Percentiles rank a stretch among this genome's conserved stretches.
Evolutionary conservation across 2,113 vertebrate species (phyloP).

Genomic region (Melanerpes formicivorus): DNA sequence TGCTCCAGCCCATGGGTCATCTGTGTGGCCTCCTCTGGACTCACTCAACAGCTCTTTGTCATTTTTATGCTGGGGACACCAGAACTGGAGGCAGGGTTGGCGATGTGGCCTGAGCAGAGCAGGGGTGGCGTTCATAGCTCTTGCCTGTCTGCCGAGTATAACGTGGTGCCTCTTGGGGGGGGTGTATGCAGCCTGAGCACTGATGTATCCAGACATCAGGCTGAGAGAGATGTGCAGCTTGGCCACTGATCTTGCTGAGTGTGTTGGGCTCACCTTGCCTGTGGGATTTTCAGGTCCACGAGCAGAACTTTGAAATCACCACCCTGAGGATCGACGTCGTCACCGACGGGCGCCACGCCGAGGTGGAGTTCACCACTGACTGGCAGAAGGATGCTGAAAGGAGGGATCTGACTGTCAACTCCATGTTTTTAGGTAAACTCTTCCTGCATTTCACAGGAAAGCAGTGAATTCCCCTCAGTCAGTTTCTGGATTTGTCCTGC

Average conservation of each 20-base stretch:
- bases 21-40: too few species aligned
- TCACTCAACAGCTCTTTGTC: too few species aligned
- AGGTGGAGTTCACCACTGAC: slow-evolving; percentile 95
- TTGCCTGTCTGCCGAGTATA: too few species aligned
- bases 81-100: too few species aligned
- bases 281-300: slow-evolving; percentile 81
- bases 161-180: too few species aligned
- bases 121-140: too few species aligned
- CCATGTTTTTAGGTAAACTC: slow-evolving; percentile 92
- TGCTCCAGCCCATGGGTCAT: too few species aligned
- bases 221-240: not conserved
- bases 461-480: not conserved
- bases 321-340: slow-evolving; percentile 90
- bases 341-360: slow-evolving; percentile 92
- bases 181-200: too few species aligned
- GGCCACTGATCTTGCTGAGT: accelerated
- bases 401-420: slow-evolving; percentile 95
- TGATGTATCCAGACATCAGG: not conserved
- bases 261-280: not conserved
- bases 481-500: not conserved
- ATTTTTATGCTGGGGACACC: too few species aligned
- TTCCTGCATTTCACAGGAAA: not conserved
- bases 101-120: too few species aligned
- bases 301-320: slow-evolving; percentile 96
- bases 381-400: slow-evolving; percentile 94